Evolutionary conservation across 2,888 invertebrate genomes (phyloP), one percentile per base, ranked within the genome.

Genomic region (Chorisops tibialis): DNA sequence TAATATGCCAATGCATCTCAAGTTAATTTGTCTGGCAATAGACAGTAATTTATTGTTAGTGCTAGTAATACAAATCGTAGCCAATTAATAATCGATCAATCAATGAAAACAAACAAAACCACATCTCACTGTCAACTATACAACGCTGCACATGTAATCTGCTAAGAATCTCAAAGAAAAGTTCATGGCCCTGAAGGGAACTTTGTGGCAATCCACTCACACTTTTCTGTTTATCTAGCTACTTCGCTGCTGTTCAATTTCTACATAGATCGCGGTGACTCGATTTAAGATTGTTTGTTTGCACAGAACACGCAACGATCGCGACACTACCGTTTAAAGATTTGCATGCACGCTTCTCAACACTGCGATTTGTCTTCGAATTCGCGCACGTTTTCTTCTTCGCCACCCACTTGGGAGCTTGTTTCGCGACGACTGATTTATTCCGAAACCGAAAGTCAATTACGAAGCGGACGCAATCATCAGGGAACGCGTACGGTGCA

Each of bases 391-490:
- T 45, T 45, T 45, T 30, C 21, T 16, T 19, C 18, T 7, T 18
- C 6, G 38, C 51, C 12, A 56, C 56, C 45, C 56, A 45, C 45
- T 45, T 18, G 45, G 35, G 30, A 18, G 56, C 45, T 45, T 12
- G 43, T 14, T 56, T 45, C 56, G 56, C n/a, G 35, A 35, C 45
- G 38, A 56, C 56, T 56, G 56, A 56, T 30, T 30, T 56, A 56
- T 56, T 43, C 56, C 45, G 56, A 56, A 56, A 56, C 45, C 43
- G 56, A 56, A 56, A 56, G 56, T 56, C 56, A 56, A 56, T 56
- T 56, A 45, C 56, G 16, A 56, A 30, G 35, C 45, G 56, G n/a
- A n/a, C 56, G 18, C 30, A 56, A 30, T 30, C 30, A 30, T 30
- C 9, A 9, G 9, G 30, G n/a, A n/a, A n/a, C n/a, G 30, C 30